These are phyloP conservation scores for Phoebastria nigripes DNA, from an alignment of 2,797 vertebrate genomes.

Conservation along the genomic window DNA sequence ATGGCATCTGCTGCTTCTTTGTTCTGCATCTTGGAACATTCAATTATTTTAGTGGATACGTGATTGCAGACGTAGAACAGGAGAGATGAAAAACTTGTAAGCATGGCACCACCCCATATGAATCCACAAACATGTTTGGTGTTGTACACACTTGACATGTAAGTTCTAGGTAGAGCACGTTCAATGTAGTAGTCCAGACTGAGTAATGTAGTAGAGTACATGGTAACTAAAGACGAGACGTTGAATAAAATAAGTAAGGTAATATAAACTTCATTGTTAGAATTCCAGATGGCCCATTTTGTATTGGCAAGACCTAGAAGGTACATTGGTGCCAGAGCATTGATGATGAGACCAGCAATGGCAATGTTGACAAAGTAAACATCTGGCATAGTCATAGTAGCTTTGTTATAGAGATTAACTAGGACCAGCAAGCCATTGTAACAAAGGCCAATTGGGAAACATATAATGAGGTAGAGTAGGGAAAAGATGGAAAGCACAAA, in stretches of 20 bases:
- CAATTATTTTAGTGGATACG: constrained; percentile 88
- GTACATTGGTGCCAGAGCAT: constrained; percentile 86
- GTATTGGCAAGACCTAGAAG: constrained; percentile 88
- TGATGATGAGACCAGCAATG: constrained; percentile 90
- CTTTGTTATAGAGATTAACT: constrained; percentile 92
- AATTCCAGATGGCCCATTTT: constrained; percentile 89
- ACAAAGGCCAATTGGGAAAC: constrained; percentile 90
- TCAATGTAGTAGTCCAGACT: constrained; percentile 97
- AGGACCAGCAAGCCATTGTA: constrained; percentile 91
- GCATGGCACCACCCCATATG: constrained; percentile 95
- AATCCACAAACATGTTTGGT: constrained; percentile 97
- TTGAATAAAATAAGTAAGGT: constrained; percentile 95
- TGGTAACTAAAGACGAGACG: constrained; percentile 90
- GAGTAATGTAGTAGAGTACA: constrained; percentile 94
- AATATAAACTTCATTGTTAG: constrained; percentile 88
- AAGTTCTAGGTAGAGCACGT: constrained; percentile 91
- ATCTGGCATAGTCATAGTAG: constrained; percentile 96
- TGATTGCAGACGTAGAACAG: constrained; percentile 96
- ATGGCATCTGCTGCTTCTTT: constrained; percentile 91
- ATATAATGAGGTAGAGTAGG: constrained; percentile 90
- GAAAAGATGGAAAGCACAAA: constrained; percentile 89
- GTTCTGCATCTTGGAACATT: constrained; percentile 97
- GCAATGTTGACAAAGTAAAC: constrained; percentile 98
- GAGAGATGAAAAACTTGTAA: constrained; percentile 95
- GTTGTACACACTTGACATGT: constrained; percentile 98